Conservation (phyloP, 2,113 vertebrate genomes). For the Nipponia nippon region DNA sequence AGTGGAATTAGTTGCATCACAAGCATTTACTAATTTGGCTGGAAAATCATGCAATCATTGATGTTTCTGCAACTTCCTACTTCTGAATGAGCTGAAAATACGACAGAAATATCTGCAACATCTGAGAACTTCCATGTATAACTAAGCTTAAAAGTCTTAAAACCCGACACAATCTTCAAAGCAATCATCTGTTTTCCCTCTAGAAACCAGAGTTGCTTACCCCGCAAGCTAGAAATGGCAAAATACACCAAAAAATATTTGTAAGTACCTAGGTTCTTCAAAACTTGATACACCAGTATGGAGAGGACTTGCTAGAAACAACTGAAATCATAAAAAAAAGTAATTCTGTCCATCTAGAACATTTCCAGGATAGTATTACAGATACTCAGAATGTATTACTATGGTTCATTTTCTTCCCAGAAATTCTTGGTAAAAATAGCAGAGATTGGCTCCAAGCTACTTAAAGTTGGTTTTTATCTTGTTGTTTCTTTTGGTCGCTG, state of each 20-base stretch:
- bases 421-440: conserved; percentile 24
- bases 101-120: not conserved
- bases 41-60: not conserved
- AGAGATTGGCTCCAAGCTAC: not conserved
- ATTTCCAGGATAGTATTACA: not conserved
- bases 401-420: not conserved
- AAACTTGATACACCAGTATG: rapidly evolving
- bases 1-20: not conserved
- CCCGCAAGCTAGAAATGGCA: not conserved
- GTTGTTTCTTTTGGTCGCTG: not conserved
- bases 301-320: not conserved
- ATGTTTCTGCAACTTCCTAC: not conserved
- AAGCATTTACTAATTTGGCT: not conserved
- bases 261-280: not conserved
- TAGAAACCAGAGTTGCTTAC: not conserved
- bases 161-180: not conserved
- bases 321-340: not conserved
- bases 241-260: not conserved
- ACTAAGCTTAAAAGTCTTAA: not conserved
- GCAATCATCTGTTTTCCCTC: not conserved
- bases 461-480: not conserved
- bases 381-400: not conserved
- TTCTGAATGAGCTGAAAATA: not conserved
- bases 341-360: not conserved
- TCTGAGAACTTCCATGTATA: not conserved